Percentiles rank a stretch among this genome's conserved stretches.
Conservation (phyloP, 2,797 vertebrate genomes). For the Streptopelia turtur region DNA sequence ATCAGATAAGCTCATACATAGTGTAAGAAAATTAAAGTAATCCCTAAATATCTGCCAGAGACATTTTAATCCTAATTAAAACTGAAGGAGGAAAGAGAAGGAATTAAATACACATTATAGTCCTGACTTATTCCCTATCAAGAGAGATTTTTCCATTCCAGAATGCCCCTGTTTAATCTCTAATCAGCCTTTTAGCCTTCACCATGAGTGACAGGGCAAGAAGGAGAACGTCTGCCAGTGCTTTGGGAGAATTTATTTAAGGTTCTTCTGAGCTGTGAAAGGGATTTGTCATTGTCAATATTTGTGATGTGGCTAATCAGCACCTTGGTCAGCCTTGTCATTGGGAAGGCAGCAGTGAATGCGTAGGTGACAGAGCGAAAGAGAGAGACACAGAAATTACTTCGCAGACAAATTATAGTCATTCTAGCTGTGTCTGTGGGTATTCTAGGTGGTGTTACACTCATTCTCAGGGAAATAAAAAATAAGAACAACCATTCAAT, state of each 20-base stretch:
- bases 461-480: slow-evolving; percentile 53
- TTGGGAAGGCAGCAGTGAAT: neutral
- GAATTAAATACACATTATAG: slow-evolving; percentile 2
- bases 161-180: slow-evolving; percentile 34
- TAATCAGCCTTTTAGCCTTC: slow-evolving; percentile 18
- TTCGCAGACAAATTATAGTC: slow-evolving; percentile 4
- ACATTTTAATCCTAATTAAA: slow-evolving; percentile 58
- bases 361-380: neutral
- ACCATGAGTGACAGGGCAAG: slow-evolving; percentile 34
- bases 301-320: neutral
- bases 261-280: slow-evolving; percentile 20
- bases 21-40: slow-evolving; percentile 30
- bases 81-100: slow-evolving; percentile 4
- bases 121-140: neutral
- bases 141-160: slow-evolving; percentile 24
- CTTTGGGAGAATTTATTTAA: slow-evolving; percentile 56
- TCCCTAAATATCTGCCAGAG: neutral
- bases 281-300: slow-evolving; percentile 62
- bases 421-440: slow-evolving; percentile 9
- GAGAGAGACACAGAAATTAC: neutral
- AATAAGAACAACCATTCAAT: slow-evolving; percentile 25
- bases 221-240: neutral
- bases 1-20: neutral
- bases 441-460: slow-evolving; percentile 26
- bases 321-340: slow-evolving; percentile 21